phyloP scores from a whole-genome alignment of 2,888 invertebrate genomes.

The Callyntrura guangdongensis region DNA sequence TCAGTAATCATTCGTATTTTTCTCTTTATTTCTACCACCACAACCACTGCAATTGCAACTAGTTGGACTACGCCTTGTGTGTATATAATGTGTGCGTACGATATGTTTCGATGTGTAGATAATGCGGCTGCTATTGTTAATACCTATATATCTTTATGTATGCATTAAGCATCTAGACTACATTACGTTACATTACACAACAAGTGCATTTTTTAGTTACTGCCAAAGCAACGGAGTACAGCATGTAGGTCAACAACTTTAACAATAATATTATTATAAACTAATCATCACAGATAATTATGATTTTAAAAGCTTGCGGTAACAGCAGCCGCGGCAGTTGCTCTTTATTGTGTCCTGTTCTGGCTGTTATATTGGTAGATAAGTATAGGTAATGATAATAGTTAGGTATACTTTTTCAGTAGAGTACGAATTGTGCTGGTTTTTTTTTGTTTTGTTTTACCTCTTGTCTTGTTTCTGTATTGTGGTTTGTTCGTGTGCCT shows the following conservation, averaged over 20 bases:
- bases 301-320: conserved; percentile 46
- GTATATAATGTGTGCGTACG: neutral
- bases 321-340: conserved; percentile 42
- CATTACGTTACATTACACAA: neutral
- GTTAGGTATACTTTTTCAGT: too few species aligned
- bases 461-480: neutral
- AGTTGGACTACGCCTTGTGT: conserved; percentile 32
- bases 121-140: conserved; percentile 15
- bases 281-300: conserved; percentile 67
- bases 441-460: neutral
- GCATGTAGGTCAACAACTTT: conserved; percentile 77
- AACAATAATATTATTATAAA: conserved; percentile 45
- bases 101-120: conserved; percentile 3
- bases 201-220: conserved; percentile 20
- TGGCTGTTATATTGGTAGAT: neutral
- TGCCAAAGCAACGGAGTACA: neutral
- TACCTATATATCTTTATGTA: neutral
- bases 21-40: conserved; percentile 24
- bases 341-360: conserved; percentile 34
- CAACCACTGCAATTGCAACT: neutral
- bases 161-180: neutral
- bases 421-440: too few species aligned
- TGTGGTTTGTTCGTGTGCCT: conserved; percentile 26
- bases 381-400: too few species aligned
- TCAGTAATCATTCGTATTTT: conserved; percentile 9